phyloP scores from a whole-genome alignment of 2,888 invertebrate species.

The Epinotia nisella region DNA sequence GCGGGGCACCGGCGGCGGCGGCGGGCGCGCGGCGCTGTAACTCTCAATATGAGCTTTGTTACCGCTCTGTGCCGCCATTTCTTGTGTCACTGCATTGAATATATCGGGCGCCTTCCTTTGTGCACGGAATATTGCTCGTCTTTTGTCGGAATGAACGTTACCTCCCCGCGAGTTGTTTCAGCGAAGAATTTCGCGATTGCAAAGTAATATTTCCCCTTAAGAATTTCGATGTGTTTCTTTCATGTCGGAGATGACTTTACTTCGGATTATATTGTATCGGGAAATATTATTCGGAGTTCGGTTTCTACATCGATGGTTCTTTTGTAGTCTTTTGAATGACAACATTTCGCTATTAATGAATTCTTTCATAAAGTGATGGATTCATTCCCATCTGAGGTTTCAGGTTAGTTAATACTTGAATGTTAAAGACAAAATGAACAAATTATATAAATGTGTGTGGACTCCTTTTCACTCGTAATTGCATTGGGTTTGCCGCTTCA shows the following conservation, averaged over 20 bases:
- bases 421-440: conserved; percentile 23
- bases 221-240: conserved; percentile 84
- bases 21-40: conserved; percentile 61
- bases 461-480: conserved; percentile 73
- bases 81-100: conserved; percentile 85
- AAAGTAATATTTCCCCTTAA: conserved; percentile 84
- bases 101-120: conserved; percentile 83
- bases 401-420: neutral
- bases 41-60: conserved; percentile 83
- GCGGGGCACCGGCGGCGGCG: conserved; percentile 26
- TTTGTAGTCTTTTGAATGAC: conserved; percentile 45
- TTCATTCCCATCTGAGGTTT: neutral
- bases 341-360: conserved; percentile 33
- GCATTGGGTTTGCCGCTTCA: conserved; percentile 76
- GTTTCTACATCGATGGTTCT: conserved; percentile 61
- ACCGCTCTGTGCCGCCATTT: conserved; percentile 81
- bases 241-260: conserved; percentile 81
- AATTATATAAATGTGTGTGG: conserved; percentile 55
- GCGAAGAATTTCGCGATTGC: conserved; percentile 82
- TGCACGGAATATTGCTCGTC: conserved; percentile 83
- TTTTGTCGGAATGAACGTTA: conserved; percentile 83
- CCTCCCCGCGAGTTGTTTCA: conserved; percentile 83
- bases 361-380: conserved; percentile 10
- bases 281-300: conserved; percentile 69
- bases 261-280: conserved; percentile 75